Base-by-base conservation (phyloP, 1,140 invertebrate species). In the Camponotus floridanus region DNA sequence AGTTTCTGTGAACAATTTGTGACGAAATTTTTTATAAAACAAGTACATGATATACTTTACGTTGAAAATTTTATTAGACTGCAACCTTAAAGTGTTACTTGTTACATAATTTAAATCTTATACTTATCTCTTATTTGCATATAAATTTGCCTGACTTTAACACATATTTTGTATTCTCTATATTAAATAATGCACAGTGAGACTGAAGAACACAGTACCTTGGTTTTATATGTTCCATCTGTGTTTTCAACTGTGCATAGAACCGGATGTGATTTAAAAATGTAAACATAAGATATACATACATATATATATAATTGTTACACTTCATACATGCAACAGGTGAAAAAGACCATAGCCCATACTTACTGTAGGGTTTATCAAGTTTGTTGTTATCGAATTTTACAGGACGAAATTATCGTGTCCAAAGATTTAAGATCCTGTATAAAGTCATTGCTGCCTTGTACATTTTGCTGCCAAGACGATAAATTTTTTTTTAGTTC, bases 401-500 rank as follows among this genome's bases (percentile, higher is more conserved):
- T 67, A 15, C 55, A 73, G 39, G 65, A 86, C 48, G 59, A 86
- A 71, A 78, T 70, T 39, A 67, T 84, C 48, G 36, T 85, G 67
- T 90, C 78, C 70, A 87, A 88, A 88, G 39, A 55, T 78, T 87
- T 86, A 62, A 73, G 64, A 88, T 91, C 76, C 67, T 92, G 88
- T 92, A 92, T 87, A 92, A 92, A 92, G 84, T 90, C 89, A 87
- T 88, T 65, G 87, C 86, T 87, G 91, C 91, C 90, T 91, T 93
- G 91, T 92, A 92, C 70, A 92, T 92, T 92, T 87, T 87, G 91
- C 92, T 91, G 90, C 91, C 90, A 85, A 88, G 51, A 91, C 42
- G 15, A 81, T 90, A 65, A 76, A 62, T 85, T 91, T 33, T 83
- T 67, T 86, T 86, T 90, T 39, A 85, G 51, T 89, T 88, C 79